phyloP scores from a whole-genome alignment of 2,113 vertebrate genomes.

The Sapajus apella region DNA sequence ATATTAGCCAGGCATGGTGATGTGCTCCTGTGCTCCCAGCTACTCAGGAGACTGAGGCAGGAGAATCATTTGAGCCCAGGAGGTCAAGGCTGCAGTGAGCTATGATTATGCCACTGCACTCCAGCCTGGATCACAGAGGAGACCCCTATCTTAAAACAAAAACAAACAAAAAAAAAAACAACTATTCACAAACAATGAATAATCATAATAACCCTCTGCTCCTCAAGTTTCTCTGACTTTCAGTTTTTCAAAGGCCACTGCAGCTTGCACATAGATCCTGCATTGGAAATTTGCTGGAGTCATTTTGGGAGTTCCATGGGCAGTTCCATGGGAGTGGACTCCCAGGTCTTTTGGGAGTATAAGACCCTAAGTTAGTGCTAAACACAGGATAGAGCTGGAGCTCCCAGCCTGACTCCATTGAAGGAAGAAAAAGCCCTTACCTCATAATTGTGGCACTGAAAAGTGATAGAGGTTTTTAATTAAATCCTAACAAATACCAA shows the following conservation, averaged over 20 bases:
- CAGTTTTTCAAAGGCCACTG: not conserved
- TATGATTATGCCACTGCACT: too few relatives aligned
- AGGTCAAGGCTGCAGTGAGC: too few relatives aligned
- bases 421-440: too few relatives aligned
- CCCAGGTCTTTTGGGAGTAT: not conserved
- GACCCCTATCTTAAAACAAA: too few relatives aligned
- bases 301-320: not conserved
- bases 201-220: not conserved
- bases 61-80: too few relatives aligned
- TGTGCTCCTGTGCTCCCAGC: too few relatives aligned
- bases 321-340: not conserved
- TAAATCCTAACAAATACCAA: not conserved
- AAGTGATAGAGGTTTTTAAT: slow-evolving; percentile 9
- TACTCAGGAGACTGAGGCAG: too few relatives aligned
- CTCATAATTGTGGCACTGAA: not conserved
- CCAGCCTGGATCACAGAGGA: too few relatives aligned
- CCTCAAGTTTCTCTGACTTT: slow-evolving; percentile 14
- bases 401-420: not conserved
- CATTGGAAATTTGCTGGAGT: not conserved
- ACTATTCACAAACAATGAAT: not conserved
- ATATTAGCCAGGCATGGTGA: too few relatives aligned
- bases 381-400: not conserved
- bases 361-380: not conserved
- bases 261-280: not conserved
- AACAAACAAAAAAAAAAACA: not conserved